Evolutionary conservation across 2,888 invertebrate species (phyloP), one percentile per base, ranked within the genome.

Genomic region (Antheraea yamamai): DNA sequence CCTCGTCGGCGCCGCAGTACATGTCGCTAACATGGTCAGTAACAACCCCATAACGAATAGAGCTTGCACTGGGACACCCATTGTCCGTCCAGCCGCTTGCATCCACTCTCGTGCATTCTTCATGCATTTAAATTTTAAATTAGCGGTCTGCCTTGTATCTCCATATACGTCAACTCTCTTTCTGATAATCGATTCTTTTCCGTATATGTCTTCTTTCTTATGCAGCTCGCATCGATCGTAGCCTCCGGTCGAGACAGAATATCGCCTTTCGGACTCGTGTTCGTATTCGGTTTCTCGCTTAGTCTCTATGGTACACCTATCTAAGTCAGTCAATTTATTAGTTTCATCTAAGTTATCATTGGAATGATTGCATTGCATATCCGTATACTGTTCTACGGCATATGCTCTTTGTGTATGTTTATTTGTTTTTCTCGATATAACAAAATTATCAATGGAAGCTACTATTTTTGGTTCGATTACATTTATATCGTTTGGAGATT

Each of bases 101-200:
- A 84, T 87, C 85, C 88, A 87, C 84, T 87, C 84, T 85, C 84
- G 88, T 82, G 86, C 84, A 87, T 87, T 85, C 84, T 86, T 84
- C 78, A 81, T 85, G 85, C 86, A 92, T 94, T 92, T 92, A 85
- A 91, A 92, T 90, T 94, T 92, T 86, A 92, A 91, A 93, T 92
- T 81, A 83, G 87, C 88, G 87, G 90, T 85, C 81, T 82, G 88
- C 86, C 89, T 91, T 90, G 85, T 84, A 81, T 85, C 82, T 83
- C 91, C 87, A 88, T 91, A 88, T 88, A 86, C 85, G 88, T 89
- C 86, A 84, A 89, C 87, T 88, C 90, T 90, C 86, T 87, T 88
- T 87, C 88, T 88, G 80, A 84, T 89, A 88, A 91, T 91, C 87
- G 89, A 90, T 91, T 89, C 89, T 85, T 89, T 89, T 86, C 88